Conservation (phyloP, 2,113 vertebrate genomes). For the Apeltes quadracus region DNA sequence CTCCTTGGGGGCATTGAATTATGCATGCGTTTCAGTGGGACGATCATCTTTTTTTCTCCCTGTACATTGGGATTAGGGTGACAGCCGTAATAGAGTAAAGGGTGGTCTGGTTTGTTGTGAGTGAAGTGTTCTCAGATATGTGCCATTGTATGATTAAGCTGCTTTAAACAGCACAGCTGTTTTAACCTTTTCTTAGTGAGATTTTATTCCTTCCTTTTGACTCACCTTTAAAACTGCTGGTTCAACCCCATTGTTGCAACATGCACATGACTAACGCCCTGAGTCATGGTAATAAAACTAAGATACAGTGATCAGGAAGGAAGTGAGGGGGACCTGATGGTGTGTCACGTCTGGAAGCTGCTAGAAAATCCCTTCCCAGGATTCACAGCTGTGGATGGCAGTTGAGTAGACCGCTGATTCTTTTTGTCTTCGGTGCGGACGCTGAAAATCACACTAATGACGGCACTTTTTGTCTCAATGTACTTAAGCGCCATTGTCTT, state of each 20-base stretch:
- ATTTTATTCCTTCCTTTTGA: conserved; percentile 26
- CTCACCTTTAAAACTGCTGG: conserved; percentile 36
- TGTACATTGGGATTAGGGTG: conserved; percentile 21
- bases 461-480: conserved; percentile 41
- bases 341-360: conserved; percentile 62
- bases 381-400: conserved; percentile 34
- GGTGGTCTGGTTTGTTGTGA: conserved; percentile 11
- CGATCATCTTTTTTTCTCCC: conserved; percentile 61
- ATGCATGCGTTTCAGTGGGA: conserved; percentile 68
- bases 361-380: conserved; percentile 19
- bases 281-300: conserved; percentile 51
- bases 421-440: conserved; percentile 8
- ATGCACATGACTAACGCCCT: conserved; percentile 40
- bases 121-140: neutral
- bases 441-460: conserved; percentile 60
- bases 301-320: conserved; percentile 26
- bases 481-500: conserved; percentile 49
- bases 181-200: conserved; percentile 6
- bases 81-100: conserved; percentile 19
- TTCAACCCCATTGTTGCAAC: conserved; percentile 27
- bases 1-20: conserved; percentile 73
- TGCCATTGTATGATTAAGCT: conserved; percentile 12
- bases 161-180: neutral
- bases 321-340: conserved; percentile 30
- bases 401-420: conserved; percentile 6